Conservation (phyloP, 2,113 vertebrate genomes). For the Arizona elegans region DNA sequence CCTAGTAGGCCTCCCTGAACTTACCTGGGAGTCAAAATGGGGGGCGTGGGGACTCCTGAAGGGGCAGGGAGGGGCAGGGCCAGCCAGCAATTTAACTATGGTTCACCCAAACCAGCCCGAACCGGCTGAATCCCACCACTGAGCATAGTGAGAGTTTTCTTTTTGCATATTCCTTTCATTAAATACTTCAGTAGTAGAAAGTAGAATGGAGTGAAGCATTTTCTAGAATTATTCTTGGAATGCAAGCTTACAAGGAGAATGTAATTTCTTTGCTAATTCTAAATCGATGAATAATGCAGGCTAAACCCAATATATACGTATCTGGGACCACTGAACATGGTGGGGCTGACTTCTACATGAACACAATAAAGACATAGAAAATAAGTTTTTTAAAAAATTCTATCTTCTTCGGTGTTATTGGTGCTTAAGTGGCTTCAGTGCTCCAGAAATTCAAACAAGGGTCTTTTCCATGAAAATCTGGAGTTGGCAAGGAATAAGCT, state of each 20-base stretch:
- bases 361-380: neutral
- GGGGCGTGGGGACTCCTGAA: too few relatives aligned
- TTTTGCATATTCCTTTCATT: constrained; percentile 59
- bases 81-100: too few relatives aligned
- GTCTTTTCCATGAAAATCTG: neutral
- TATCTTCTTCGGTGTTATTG: neutral
- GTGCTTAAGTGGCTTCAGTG: neutral
- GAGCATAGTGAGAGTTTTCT: constrained; percentile 58
- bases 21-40: too few relatives aligned
- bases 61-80: too few relatives aligned
- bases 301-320: neutral
- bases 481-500: neutral
- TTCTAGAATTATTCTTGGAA: constrained; percentile 59
- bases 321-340: neutral
- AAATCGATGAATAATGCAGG: neutral
- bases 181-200: constrained; percentile 43
- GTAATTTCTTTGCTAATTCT: neutral
- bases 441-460: neutral
- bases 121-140: neutral
- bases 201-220: constrained; percentile 59
- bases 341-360: neutral
- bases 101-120: too few relatives aligned
- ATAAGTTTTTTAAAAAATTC: neutral
- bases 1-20: too few relatives aligned
- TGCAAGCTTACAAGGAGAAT: constrained; percentile 1